A percentile compares a stretch with the other conserved stretches of the same genome.
These are phyloP conservation scores for Bombycilla garrulus DNA, from an alignment of 2,113 vertebrate species.

Conservation along the genomic window DNA sequence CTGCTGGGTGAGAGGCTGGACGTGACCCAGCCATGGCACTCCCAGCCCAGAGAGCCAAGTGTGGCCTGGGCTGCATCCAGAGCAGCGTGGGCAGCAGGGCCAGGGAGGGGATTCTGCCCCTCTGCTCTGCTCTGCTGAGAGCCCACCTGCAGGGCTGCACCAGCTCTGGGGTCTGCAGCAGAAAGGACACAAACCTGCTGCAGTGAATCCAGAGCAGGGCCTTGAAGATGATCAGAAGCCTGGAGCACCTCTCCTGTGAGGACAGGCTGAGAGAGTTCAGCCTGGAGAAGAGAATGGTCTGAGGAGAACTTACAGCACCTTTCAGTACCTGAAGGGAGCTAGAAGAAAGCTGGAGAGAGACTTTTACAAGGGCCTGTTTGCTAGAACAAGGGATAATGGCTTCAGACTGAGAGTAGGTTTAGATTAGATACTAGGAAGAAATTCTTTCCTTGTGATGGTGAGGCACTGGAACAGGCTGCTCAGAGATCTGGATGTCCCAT, in stretches of 20 bases:
- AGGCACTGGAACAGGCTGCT: background rate
- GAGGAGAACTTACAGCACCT: background rate
- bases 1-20: rapidly evolving
- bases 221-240: rapidly evolving
- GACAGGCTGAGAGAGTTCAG: background rate
- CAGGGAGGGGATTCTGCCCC: background rate
- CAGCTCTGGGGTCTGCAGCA: background rate
- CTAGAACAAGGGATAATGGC: background rate
- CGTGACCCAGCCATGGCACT: background rate
- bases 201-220: background rate
- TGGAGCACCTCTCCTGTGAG: background rate
- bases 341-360: background rate
- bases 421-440: background rate
- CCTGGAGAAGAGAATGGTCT: background rate
- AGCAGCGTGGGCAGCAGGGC: background rate
- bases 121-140: background rate
- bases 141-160: background rate
- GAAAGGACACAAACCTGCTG: background rate
- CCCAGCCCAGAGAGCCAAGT: background rate
- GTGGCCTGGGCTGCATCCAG: background rate
- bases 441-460: background rate
- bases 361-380: background rate
- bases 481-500: background rate
- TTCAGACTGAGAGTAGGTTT: background rate
- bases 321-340: background rate